phyloP scores from a whole-genome alignment of 2,888 invertebrate species.

The Orthosia incerta region DNA sequence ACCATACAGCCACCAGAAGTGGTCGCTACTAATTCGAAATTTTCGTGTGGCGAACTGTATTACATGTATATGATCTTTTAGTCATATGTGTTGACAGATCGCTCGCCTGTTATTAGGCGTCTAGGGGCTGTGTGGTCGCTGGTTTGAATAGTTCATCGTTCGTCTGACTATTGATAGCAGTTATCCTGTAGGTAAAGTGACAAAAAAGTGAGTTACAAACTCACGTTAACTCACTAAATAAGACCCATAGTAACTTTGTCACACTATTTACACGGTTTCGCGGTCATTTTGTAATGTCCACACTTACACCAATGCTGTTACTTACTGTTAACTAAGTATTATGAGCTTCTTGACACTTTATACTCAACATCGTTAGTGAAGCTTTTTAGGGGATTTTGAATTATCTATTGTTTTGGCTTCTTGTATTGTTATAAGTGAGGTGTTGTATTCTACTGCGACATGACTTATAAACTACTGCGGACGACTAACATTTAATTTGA shows the following conservation, averaged over 20 bases:
- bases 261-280: slow-evolving; percentile 54
- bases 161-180: no score
- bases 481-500: not conserved
- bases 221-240: not conserved
- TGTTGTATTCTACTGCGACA: not conserved
- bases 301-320: slow-evolving; percentile 37
- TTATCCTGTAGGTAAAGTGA: not conserved
- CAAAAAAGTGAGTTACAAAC: slow-evolving; percentile 26
- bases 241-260: slow-evolving; percentile 34
- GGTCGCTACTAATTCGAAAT: no score
- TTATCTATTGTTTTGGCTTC: slow-evolving; percentile 21
- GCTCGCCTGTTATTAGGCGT: no score
- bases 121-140: no score
- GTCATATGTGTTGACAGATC: no score
- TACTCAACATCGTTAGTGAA: slow-evolving; percentile 24
- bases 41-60: no score
- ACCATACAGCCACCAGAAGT: no score
- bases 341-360: slow-evolving; percentile 41
- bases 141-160: no score
- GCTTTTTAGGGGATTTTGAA: slow-evolving; percentile 25
- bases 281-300: slow-evolving; percentile 47
- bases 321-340: slow-evolving; percentile 52
- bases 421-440: not conserved
- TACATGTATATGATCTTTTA: no score
- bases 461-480: not conserved